Conservation (phyloP, 2,113 vertebrate species). For the Calidris pugnax region DNA sequence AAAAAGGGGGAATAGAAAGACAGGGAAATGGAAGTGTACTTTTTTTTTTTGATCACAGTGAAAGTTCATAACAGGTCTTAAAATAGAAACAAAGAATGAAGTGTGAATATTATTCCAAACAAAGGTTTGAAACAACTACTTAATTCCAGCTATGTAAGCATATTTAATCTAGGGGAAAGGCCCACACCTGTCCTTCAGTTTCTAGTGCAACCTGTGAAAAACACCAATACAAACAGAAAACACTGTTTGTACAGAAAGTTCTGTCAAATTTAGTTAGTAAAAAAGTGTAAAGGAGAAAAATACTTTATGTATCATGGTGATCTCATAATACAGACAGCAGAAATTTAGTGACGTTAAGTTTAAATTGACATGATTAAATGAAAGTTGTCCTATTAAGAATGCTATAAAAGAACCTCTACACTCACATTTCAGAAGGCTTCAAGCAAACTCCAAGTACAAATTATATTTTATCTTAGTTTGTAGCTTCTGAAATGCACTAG, state of each 20-base stretch:
- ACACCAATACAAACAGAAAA: not conserved
- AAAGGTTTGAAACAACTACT: not conserved
- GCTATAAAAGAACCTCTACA: not conserved
- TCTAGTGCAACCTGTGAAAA: not conserved
- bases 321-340: not conserved
- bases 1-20: not conserved
- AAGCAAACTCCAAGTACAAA: not conserved
- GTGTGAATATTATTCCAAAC: not conserved
- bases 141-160: not conserved
- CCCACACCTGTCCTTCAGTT: not conserved
- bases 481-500: not conserved
- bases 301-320: accelerated
- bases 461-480: not conserved
- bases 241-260: not conserved
- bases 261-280: not conserved
- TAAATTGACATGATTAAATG: not conserved
- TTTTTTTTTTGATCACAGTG: not conserved
- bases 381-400: not conserved
- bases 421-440: not conserved
- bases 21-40: not conserved
- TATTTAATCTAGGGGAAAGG: not conserved
- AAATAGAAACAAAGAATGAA: not conserved
- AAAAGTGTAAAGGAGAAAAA: not conserved
- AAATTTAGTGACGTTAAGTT: not conserved
- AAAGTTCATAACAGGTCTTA: not conserved